These are phyloP conservation scores for Mola mola DNA, from an alignment of 2,113 vertebrate genomes.

Conservation along the genomic window DNA sequence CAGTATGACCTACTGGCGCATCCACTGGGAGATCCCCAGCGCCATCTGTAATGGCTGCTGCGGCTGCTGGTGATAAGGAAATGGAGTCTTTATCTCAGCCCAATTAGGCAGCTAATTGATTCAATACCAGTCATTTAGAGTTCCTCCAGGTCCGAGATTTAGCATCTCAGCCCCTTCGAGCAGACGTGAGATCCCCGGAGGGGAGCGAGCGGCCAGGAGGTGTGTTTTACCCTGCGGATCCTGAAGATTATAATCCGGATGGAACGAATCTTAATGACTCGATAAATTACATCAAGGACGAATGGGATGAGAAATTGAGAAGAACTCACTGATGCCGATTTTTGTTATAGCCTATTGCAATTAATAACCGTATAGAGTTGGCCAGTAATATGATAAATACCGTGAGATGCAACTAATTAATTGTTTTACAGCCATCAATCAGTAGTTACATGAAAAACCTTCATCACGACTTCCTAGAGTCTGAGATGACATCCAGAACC, in stretches of 20 bases:
- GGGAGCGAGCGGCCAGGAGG: background rate
- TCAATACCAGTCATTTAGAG: conserved; percentile 64
- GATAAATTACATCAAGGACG: too few relatives aligned
- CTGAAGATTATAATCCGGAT: conserved; percentile 40
- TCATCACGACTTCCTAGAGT: too few relatives aligned
- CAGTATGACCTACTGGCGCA: conserved; percentile 32
- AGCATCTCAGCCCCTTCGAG: conserved; percentile 44
- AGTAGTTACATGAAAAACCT: too few relatives aligned
- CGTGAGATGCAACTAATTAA: too few relatives aligned
- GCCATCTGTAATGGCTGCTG: conserved; percentile 56
- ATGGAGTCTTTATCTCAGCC: conserved; percentile 67
- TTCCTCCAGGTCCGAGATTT: conserved; percentile 49
- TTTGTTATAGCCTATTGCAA: too few relatives aligned
- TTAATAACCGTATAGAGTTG: too few relatives aligned
- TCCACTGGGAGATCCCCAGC: conserved; percentile 47
- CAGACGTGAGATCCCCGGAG: conserved; percentile 29
- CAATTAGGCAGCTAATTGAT: conserved; percentile 75
- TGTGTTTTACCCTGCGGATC: too few relatives aligned
- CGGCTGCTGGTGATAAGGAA: conserved; percentile 63
- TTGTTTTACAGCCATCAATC: too few relatives aligned
- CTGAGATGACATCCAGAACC: too few relatives aligned
- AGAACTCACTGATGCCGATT: too few relatives aligned
- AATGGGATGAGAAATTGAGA: too few relatives aligned
- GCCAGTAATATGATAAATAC: too few relatives aligned
- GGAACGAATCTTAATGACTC: background rate